A percentile compares a stretch with the other conserved stretches of the same genome.
Evolutionary conservation across 2,113 vertebrate species (phyloP).

Genomic region (Silurus asotus): DNA sequence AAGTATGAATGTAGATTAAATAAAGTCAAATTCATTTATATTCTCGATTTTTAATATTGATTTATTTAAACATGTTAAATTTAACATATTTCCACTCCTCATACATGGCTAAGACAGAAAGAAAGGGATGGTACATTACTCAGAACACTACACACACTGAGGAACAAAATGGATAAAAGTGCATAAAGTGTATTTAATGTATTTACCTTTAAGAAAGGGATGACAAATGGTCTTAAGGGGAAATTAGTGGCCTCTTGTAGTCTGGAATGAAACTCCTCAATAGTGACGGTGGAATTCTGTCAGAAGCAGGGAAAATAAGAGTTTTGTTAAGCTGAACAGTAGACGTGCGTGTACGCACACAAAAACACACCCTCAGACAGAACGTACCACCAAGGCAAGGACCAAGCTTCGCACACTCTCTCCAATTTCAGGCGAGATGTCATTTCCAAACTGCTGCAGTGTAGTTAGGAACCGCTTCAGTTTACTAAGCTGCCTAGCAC

Average conservation of each 20-base stretch:
- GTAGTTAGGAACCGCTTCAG: slow-evolving; percentile 98
- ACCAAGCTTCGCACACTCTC: slow-evolving; percentile 95
- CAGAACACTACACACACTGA: no score
- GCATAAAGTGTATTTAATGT: not conserved
- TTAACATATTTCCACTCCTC: no score
- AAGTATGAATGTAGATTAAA: no score
- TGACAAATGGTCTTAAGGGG: slow-evolving; percentile 94
- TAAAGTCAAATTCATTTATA: no score
- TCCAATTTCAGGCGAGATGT: slow-evolving; percentile 97
- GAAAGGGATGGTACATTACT: not conserved
- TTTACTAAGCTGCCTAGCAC: slow-evolving; percentile 97
- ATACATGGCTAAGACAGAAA: not conserved
- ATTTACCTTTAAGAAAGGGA: slow-evolving; percentile 95
- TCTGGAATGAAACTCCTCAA: slow-evolving; percentile 97
- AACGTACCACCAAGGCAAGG: slow-evolving; percentile 89
- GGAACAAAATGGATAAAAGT: not conserved
- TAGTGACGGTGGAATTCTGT: slow-evolving; percentile 96
- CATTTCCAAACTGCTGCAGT: slow-evolving; percentile 97
- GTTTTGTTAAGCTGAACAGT: not conserved
- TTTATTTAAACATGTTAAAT: no score
- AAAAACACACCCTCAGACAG: not conserved
- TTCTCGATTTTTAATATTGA: no score
- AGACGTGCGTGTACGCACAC: not conserved
- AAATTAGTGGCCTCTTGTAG: slow-evolving; percentile 99
- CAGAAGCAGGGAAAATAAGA: not conserved